Conservation (phyloP, 1,140 invertebrate species). For the Lysiphlebus fabarum region DNA sequence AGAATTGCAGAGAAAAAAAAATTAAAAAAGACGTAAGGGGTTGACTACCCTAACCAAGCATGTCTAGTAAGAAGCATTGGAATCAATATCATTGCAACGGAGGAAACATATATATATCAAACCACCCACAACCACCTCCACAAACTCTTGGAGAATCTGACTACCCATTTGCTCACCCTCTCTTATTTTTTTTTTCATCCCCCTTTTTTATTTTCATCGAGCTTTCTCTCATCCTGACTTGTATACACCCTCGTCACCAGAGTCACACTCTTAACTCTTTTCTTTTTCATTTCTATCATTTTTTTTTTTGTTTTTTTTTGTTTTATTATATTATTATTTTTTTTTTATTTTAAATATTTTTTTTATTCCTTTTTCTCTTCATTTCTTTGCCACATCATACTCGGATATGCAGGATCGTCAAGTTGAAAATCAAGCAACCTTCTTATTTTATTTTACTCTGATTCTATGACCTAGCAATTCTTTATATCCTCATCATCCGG, state of each 20-base stretch:
- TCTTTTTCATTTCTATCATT: conserved; percentile 34
- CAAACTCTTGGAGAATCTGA: conserved; percentile 3
- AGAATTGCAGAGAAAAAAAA: conserved; percentile 50
- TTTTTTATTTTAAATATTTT: conserved; percentile 35
- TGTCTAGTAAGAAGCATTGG: conserved; percentile 55
- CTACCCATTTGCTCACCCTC: conserved; percentile 24
- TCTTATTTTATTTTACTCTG: conserved; percentile 14
- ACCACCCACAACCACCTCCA: conserved; percentile 11
- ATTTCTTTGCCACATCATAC: conserved; percentile 1
- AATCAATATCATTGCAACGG: conserved; percentile 58
- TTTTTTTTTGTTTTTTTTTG: conserved; percentile 18
- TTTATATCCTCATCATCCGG: conserved; percentile 32
- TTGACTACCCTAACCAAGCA: conserved; percentile 50
- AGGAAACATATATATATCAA: conserved; percentile 18
- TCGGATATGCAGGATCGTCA: conserved; percentile 23
- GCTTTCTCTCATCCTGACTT: conserved; percentile 21
- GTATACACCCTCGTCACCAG: conserved; percentile 37
- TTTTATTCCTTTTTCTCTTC: conserved; percentile 27
- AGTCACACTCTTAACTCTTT: conserved; percentile 53
- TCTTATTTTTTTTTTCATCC: conserved; percentile 19
- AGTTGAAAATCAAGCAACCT: conserved; percentile 26
- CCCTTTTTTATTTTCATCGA: conserved; percentile 34
- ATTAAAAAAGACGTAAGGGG: conserved; percentile 27
- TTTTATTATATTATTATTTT: no score
- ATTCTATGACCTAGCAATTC: not conserved